A percentile compares a stretch with the other conserved stretches of the same genome.
Conservation (phyloP, 2,797 vertebrate species). For the Pelochelys cantorii region DNA sequence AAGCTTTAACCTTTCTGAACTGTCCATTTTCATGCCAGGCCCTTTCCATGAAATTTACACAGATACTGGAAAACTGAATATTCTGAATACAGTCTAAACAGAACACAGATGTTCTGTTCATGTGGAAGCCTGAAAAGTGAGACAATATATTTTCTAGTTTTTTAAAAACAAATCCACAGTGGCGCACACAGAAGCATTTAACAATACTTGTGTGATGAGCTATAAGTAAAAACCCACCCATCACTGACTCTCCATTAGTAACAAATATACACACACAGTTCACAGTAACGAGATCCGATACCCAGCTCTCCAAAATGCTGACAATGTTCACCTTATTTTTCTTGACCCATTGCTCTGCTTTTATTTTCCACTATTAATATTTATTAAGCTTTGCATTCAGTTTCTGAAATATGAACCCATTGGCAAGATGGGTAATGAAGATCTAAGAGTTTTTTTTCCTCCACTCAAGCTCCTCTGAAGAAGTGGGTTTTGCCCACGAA, state of each 20-base stretch:
- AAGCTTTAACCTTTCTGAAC: background rate
- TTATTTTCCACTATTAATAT: background rate
- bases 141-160: background rate
- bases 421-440: background rate
- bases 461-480: too few relatives aligned
- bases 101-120: background rate
- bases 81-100: background rate
- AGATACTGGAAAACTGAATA: background rate
- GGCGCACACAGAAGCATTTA: background rate
- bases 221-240: background rate
- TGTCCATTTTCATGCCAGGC: background rate
- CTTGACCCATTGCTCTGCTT: too few relatives aligned
- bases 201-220: background rate
- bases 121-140: background rate
- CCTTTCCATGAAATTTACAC: background rate
- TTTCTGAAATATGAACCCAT: background rate
- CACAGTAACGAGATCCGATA: background rate
- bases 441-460: background rate
- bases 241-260: background rate
- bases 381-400: background rate
- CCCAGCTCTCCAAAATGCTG: background rate
- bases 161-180: background rate
- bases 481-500: too few relatives aligned
- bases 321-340: accelerated
- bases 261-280: background rate